phyloP scores from a whole-genome alignment of 2,113 vertebrate genomes.

The Takifugu bimaculatus region DNA sequence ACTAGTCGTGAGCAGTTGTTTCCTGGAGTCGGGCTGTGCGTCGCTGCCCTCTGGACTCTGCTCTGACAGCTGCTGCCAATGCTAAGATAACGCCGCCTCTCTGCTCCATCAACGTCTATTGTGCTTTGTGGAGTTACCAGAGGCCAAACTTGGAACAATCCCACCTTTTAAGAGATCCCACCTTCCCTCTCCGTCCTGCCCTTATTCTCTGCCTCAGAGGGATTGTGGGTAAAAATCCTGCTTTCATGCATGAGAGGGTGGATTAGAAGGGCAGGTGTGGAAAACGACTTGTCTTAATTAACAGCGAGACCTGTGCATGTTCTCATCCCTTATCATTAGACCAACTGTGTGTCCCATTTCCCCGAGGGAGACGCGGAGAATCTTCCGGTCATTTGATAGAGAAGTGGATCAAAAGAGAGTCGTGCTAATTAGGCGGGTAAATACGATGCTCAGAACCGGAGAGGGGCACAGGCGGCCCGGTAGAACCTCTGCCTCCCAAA shows the following conservation, averaged over 20 bases:
- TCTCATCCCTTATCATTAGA: slow-evolving; percentile 1
- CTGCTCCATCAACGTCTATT: too few species aligned
- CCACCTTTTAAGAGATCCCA: slow-evolving; percentile 1
- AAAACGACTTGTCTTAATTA: slow-evolving; percentile 21
- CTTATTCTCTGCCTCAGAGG: slow-evolving; percentile 29
- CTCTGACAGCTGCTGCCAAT: too few species aligned
- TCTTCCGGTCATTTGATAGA: slow-evolving; percentile 50
- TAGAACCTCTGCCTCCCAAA: too few species aligned
- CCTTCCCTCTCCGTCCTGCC: slow-evolving; percentile 12
- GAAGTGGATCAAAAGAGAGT: slow-evolving; percentile 46
- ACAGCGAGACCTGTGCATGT: slow-evolving; percentile 1
- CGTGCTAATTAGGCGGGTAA: background rate
- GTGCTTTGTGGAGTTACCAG: too few species aligned
- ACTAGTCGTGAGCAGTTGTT: too few species aligned
- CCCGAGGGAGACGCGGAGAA: slow-evolving; percentile 21
- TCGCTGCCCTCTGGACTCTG: too few species aligned
- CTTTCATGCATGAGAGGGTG: slow-evolving; percentile 29
- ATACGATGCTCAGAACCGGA: too few species aligned
- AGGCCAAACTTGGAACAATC: too few species aligned
- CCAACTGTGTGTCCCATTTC: slow-evolving; percentile 22
- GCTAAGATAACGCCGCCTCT: too few species aligned
- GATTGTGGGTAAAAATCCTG: slow-evolving; percentile 34
- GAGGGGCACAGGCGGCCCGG: too few species aligned
- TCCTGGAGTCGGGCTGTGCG: too few species aligned
- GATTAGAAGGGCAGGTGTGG: slow-evolving; percentile 18